A percentile compares a stretch with the other conserved stretches of the same genome.
phyloP scores from a whole-genome alignment of 2,113 vertebrate genomes.

The Nerophis ophidion region DNA sequence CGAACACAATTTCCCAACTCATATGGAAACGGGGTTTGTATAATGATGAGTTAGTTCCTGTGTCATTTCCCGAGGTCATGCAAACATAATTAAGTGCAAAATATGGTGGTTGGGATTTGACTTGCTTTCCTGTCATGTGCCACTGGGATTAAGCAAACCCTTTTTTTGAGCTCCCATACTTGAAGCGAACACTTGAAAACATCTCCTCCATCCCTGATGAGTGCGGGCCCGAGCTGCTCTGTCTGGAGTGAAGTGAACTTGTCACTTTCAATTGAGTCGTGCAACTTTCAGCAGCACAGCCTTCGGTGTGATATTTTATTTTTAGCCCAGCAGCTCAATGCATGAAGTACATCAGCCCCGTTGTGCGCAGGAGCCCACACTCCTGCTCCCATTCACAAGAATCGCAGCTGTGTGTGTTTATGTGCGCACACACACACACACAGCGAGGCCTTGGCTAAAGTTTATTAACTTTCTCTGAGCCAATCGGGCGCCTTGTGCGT shows the following conservation, averaged over 20 bases:
- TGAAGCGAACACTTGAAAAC: slow-evolving; percentile 29
- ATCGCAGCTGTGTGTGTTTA: slow-evolving; percentile 51
- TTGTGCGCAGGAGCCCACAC: slow-evolving; percentile 65
- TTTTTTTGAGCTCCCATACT: slow-evolving; percentile 35
- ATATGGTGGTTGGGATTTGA: no score
- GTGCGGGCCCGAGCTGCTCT: slow-evolving; percentile 52
- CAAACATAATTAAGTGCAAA: no score
- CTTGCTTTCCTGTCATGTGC: no score
- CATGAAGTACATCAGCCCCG: slow-evolving; percentile 62
- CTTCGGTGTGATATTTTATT: slow-evolving; percentile 69
- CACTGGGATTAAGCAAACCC: no score
- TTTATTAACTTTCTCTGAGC: slow-evolving; percentile 76
- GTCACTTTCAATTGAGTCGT: slow-evolving; percentile 68
- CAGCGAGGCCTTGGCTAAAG: slow-evolving; percentile 72
- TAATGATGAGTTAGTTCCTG: no score
- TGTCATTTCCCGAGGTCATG: no score
- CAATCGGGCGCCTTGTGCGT: slow-evolving; percentile 69
- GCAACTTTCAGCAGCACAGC: slow-evolving; percentile 59
- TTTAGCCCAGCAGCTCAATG: slow-evolving; percentile 69
- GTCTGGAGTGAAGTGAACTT: slow-evolving; percentile 62
- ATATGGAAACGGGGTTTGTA: no score
- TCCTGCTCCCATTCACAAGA: slow-evolving; percentile 72
- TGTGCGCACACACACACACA: slow-evolving; percentile 38
- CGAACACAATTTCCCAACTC: no score
- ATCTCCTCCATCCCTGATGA: slow-evolving; percentile 37